phyloP scores from a whole-genome alignment of 2,797 vertebrate species.

The Labroides dimidiatus region DNA sequence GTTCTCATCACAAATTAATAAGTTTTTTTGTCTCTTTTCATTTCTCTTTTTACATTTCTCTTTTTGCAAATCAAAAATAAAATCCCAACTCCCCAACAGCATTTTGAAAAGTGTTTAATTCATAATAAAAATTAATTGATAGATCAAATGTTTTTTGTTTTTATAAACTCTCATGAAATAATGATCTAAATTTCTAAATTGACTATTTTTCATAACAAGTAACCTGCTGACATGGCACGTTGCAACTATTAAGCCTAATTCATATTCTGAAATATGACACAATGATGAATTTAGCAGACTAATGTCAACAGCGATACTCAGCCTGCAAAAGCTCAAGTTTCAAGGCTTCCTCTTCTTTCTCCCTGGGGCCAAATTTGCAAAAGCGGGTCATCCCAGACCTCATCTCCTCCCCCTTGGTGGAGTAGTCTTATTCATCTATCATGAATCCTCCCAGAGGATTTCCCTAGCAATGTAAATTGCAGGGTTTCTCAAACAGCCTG shows the following conservation, averaged over 20 bases:
- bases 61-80: too few relatives aligned
- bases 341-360: slow-evolving; percentile 66
- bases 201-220: slow-evolving; percentile 9
- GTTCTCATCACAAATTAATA: too few relatives aligned
- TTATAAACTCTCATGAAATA: not conserved
- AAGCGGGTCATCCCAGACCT: slow-evolving; percentile 79
- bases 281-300: slow-evolving; percentile 70
- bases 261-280: slow-evolving; percentile 69
- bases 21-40: too few relatives aligned
- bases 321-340: slow-evolving; percentile 74
- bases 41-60: too few relatives aligned
- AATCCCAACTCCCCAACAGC: too few relatives aligned
- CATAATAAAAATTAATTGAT: not conserved
- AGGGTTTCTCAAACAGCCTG: slow-evolving; percentile 63
- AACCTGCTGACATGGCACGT: slow-evolving; percentile 29
- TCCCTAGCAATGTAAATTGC: slow-evolving; percentile 71
- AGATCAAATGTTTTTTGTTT: not conserved
- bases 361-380: slow-evolving; percentile 83
- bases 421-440: slow-evolving; percentile 78
- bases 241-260: slow-evolving; percentile 46
- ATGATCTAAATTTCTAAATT: slow-evolving; percentile 19
- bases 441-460: slow-evolving; percentile 78
- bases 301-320: slow-evolving; percentile 61
- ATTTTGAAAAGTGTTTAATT: too few relatives aligned
- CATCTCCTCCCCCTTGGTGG: slow-evolving; percentile 64